phyloP scores from a whole-genome alignment of 2,113 vertebrate species.

The Crypturellus undulatus region DNA sequence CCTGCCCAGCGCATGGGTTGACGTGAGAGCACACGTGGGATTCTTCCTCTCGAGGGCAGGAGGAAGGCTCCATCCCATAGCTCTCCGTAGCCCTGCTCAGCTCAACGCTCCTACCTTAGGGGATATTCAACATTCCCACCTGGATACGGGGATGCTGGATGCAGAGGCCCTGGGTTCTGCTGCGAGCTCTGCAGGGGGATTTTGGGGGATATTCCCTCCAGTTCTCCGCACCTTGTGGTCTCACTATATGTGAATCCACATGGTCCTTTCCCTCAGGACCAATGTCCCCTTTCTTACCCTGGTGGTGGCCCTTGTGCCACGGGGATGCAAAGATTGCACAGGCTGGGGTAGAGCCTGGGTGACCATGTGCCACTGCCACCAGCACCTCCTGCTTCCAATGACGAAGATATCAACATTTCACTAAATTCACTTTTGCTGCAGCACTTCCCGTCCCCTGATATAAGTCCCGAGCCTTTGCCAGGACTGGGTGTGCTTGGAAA shows the following conservation, averaged over 20 bases:
- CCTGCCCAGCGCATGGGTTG: too few species aligned
- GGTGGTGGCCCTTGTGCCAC: not conserved
- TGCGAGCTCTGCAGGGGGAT: not conserved
- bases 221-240: not conserved
- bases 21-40: too few species aligned
- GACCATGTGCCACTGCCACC: not conserved
- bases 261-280: not conserved
- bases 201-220: not conserved
- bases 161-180: not conserved
- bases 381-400: accelerated
- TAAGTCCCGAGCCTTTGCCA: not conserved
- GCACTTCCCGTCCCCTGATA: not conserved
- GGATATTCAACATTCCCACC: too few species aligned
- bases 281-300: accelerated
- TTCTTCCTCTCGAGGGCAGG: not conserved
- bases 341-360: not conserved
- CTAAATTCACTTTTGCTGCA: not conserved
- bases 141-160: not conserved
- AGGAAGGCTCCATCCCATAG: not conserved
- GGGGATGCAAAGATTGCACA: not conserved
- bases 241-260: not conserved
- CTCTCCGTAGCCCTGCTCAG: too few species aligned
- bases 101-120: not conserved
- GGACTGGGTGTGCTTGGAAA: not conserved
- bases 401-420: accelerated